Conservation (phyloP, 2,113 vertebrate genomes). For the Anhinga anhinga region DNA sequence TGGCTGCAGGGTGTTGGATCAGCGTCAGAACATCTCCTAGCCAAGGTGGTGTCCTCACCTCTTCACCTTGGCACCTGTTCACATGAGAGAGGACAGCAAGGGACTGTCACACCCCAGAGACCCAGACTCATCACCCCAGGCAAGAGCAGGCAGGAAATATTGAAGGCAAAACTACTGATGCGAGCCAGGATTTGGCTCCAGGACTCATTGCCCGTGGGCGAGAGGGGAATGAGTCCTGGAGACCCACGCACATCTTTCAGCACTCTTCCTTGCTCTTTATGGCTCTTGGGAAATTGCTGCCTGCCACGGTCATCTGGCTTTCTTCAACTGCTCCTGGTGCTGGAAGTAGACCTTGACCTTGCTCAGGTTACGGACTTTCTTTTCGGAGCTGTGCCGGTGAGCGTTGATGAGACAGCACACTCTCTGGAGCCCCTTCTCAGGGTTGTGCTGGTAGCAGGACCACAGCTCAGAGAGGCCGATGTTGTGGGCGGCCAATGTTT, state of each 20-base stretch:
- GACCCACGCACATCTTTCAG: neutral
- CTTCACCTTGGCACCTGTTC: neutral
- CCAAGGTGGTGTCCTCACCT: neutral
- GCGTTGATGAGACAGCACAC: neutral
- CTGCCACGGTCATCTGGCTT: too few species aligned
- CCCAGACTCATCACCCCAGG: neutral
- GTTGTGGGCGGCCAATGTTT: neutral
- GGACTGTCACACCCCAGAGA: neutral
- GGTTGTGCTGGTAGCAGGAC: fast-evolving
- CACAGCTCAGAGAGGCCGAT: neutral
- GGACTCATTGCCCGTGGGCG: neutral
- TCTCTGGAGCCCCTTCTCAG: neutral
- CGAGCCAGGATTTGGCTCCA: neutral
- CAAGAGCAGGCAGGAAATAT: neutral
- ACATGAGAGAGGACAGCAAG: neutral
- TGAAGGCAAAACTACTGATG: neutral
- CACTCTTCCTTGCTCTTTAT: neutral
- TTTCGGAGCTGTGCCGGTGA: fast-evolving
- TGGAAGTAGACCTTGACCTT: neutral
- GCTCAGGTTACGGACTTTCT: neutral
- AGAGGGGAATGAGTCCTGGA: neutral
- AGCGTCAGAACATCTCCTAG: neutral
- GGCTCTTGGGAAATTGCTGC: neutral
- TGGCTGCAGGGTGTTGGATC: neutral
- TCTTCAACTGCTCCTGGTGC: fast-evolving